Evolutionary conservation across 2,113 vertebrate species (phyloP).

Genomic region (Motacilla alba): DNA sequence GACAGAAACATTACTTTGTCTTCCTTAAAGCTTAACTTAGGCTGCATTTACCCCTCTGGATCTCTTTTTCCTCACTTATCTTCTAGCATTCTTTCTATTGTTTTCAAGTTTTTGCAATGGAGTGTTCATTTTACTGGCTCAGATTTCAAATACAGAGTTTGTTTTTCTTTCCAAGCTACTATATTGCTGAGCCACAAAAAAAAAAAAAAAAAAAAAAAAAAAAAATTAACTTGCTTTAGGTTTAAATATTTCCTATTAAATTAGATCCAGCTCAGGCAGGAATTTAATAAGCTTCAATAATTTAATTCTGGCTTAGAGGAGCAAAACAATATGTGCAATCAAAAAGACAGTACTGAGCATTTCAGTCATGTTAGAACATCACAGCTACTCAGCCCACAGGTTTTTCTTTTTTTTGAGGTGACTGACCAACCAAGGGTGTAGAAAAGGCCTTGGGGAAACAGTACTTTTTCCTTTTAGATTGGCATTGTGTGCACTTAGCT

Average conservation of each 20-base stretch:
- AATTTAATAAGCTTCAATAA: conserved; percentile 48
- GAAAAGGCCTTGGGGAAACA: neutral
- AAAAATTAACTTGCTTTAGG: conserved; percentile 33
- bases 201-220: neutral
- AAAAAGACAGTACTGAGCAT: neutral
- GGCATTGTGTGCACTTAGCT: neutral
- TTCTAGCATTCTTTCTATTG: neutral
- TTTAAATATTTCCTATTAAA: conserved; percentile 64
- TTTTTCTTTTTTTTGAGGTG: neutral
- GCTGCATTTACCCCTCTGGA: neutral
- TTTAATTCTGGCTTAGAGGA: conserved; percentile 52
- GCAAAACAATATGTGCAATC: conserved; percentile 28
- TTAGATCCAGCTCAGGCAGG: conserved; percentile 28
- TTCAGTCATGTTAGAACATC: conserved; percentile 4
- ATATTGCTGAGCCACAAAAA: conserved; percentile 19
- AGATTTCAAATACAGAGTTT: conserved; percentile 1
- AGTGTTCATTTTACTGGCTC: conserved; percentile 7
- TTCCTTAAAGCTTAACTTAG: conserved; percentile 30
- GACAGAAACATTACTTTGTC: neutral
- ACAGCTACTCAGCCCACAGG: neutral
- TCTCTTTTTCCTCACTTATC: neutral
- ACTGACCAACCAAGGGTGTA: neutral
- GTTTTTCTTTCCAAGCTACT: conserved; percentile 11
- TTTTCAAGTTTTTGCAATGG: neutral
- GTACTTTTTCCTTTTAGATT: neutral